Conservation (phyloP, 2,888 invertebrate species). For the Byasa hedistus region DNA sequence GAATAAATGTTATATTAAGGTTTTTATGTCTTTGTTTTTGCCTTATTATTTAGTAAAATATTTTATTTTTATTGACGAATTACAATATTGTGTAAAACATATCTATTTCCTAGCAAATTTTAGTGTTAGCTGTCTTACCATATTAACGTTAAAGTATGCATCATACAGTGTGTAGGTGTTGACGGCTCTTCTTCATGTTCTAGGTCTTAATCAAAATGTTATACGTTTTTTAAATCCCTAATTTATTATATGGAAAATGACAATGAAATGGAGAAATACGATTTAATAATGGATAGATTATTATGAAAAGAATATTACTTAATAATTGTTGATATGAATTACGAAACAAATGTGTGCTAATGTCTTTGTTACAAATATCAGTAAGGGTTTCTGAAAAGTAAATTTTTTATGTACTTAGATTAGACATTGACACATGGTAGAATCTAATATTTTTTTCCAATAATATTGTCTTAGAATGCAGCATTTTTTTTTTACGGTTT, state of each 20-base stretch:
- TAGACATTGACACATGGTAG: not conserved
- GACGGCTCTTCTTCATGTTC: conserved; percentile 35
- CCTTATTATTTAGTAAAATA: conserved; percentile 38
- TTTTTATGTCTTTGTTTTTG: conserved; percentile 50
- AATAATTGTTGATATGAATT: conserved; percentile 11
- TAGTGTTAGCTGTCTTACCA: conserved; percentile 40
- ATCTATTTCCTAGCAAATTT: conserved; percentile 40
- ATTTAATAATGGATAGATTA: not conserved
- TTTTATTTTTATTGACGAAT: conserved; percentile 32
- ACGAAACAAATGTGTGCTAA: conserved; percentile 8
- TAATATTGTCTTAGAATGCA: not conserved
- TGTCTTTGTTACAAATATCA: conserved; percentile 15
- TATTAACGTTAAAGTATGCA: conserved; percentile 45
- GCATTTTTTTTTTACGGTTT: no score
- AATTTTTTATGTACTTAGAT: not conserved
- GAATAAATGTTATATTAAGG: conserved; percentile 77
- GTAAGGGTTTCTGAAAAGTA: not conserved
- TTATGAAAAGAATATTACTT: not conserved
- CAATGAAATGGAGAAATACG: not conserved
- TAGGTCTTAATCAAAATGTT: not conserved
- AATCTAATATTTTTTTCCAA: not conserved
- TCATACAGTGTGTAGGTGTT: conserved; percentile 50
- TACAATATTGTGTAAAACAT: conserved; percentile 40
- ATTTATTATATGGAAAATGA: not conserved
- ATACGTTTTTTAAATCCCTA: conserved; percentile 3